Conservation (phyloP, 1,140 invertebrate genomes). For the Drosophila ohnishii region DNA sequence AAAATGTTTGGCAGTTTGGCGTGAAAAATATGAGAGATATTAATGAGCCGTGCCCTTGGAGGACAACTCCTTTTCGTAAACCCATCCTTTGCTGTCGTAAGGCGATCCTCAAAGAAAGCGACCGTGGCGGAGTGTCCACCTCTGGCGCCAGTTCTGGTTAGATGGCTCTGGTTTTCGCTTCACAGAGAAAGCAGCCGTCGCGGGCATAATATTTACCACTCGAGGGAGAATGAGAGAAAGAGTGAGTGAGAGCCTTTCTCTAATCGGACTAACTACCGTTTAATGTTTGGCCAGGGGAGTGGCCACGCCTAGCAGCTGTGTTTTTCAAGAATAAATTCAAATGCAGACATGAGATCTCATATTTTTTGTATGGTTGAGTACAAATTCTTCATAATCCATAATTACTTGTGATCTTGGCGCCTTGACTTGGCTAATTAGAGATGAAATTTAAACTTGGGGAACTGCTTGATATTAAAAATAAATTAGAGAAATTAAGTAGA, state of each 20-base stretch:
- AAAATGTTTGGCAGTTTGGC: constrained; percentile 35
- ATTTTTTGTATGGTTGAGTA: constrained; percentile 51
- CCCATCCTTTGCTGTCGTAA: constrained; percentile 27
- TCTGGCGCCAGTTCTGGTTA: constrained; percentile 65
- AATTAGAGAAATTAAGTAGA: background rate
- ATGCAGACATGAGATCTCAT: constrained; percentile 16
- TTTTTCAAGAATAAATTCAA: background rate
- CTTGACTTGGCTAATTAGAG: constrained; percentile 67
- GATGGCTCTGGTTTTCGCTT: constrained; percentile 19
- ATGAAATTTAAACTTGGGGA: constrained; percentile 53
- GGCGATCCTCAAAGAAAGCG: constrained; percentile 68
- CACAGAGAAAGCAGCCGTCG: constrained; percentile 33
- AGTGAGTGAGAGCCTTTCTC: constrained; percentile 23
- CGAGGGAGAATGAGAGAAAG: background rate
- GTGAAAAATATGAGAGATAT: constrained; percentile 73
- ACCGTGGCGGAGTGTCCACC: constrained; percentile 73
- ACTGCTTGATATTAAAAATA: background rate
- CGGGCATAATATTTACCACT: constrained; percentile 54
- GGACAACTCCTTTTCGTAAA: constrained; percentile 37
- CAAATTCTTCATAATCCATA: constrained; percentile 64
- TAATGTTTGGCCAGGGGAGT: constrained; percentile 54
- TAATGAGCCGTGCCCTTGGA: constrained; percentile 61
- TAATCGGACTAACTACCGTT: constrained; percentile 75
- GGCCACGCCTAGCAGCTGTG: constrained; percentile 39
- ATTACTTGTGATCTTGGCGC: constrained; percentile 57